Conservation (phyloP, 2,888 invertebrate genomes). For the Dynastes tityus region DNA sequence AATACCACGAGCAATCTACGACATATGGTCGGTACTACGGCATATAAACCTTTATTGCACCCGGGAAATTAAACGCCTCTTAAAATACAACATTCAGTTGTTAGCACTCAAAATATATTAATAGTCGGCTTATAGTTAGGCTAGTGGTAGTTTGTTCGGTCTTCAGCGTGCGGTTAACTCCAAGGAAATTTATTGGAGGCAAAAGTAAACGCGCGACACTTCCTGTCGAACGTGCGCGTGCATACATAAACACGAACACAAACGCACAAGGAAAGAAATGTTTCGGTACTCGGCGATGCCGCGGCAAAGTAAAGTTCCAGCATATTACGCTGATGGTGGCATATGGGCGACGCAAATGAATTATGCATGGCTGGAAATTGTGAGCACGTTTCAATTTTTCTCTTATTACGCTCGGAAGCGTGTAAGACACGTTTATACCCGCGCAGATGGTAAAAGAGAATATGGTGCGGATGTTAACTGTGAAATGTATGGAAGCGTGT, state of each 20-base stretch:
- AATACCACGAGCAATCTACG: too few relatives aligned
- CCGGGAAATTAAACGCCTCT: background rate
- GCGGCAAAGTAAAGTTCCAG: background rate
- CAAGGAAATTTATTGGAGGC: conserved; percentile 22
- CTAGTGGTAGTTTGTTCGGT: too few relatives aligned
- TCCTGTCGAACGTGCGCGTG: conserved; percentile 26
- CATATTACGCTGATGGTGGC: background rate
- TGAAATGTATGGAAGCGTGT: conserved; percentile 2
- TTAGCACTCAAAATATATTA: conserved; percentile 1
- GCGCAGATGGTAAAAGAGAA: background rate
- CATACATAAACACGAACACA: background rate
- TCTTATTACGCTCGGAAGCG: conserved; percentile 13
- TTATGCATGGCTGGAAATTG: conserved; percentile 18
- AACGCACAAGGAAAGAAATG: background rate
- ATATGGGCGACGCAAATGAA: background rate
- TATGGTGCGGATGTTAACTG: conserved; percentile 15
- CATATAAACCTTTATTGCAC: too few relatives aligned
- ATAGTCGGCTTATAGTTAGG: conserved; percentile 11
- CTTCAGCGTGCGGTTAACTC: conserved; percentile 13
- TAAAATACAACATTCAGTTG: conserved; percentile 2
- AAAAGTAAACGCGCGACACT: conserved; percentile 17
- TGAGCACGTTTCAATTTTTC: conserved; percentile 20
- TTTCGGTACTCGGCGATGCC: too few relatives aligned
- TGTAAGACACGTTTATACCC: background rate
- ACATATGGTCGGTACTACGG: background rate